phyloP scores from a whole-genome alignment of 2,797 vertebrate species.

The Garrulus glandarius region DNA sequence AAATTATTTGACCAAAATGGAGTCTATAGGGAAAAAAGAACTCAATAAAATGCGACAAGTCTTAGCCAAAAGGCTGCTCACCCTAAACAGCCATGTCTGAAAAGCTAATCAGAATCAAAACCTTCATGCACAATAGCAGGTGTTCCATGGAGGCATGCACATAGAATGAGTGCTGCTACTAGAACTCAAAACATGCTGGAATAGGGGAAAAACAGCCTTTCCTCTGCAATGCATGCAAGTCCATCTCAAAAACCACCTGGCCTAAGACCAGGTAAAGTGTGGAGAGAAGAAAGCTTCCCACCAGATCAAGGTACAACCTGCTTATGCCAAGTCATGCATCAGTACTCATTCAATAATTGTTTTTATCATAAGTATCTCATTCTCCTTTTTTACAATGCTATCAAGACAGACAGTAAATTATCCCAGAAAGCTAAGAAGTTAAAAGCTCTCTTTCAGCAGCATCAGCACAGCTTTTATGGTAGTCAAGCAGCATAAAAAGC shows the following conservation, averaged over 20 bases:
- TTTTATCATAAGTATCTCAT: neutral
- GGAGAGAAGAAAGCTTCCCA: neutral
- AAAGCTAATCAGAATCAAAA: neutral
- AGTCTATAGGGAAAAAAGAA: neutral
- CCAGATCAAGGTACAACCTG: neutral
- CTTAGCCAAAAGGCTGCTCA: neutral
- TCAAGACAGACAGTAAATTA: neutral
- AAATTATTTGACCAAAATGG: neutral
- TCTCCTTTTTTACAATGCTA: neutral
- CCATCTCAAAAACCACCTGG: neutral
- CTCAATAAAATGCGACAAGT: neutral
- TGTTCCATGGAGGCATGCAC: neutral
- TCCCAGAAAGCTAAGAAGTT: neutral
- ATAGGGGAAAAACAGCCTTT: neutral
- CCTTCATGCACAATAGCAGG: neutral
- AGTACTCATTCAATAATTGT: neutral
- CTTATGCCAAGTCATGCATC: neutral
- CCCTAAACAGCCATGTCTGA: neutral
- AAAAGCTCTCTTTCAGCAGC: neutral
- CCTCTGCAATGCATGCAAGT: fast-evolving
- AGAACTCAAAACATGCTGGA: neutral
- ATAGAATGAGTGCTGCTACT: neutral
- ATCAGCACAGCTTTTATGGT: neutral
- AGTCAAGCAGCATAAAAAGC: neutral
- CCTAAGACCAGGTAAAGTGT: neutral